Percentiles rank a stretch among this genome's conserved stretches.
Evolutionary conservation across 2,888 invertebrate species (phyloP).

Genomic region (Callyntrura guangdongensis): DNA sequence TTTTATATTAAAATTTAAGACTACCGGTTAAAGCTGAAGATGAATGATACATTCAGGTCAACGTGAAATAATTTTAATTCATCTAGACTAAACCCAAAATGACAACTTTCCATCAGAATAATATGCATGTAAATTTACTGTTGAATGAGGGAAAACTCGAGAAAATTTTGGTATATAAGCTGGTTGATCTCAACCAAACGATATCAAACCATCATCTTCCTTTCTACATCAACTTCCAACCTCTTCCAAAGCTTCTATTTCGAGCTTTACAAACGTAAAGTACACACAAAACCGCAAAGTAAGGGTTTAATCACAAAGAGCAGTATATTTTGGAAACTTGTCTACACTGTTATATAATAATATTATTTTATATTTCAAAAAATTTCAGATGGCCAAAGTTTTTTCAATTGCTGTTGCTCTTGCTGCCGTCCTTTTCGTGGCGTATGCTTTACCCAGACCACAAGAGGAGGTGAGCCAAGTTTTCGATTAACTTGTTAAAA

Average conservation of each 20-base stretch:
- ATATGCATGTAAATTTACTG: neutral
- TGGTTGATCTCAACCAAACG: neutral
- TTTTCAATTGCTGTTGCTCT: slow-evolving; percentile 70
- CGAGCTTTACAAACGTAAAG: neutral
- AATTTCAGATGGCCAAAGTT: slow-evolving; percentile 75
- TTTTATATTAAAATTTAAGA: too few species aligned
- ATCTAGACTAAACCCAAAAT: neutral
- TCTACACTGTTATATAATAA: neutral
- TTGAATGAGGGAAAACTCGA: neutral
- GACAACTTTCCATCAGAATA: neutral
- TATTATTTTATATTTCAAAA: neutral
- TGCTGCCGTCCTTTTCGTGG: slow-evolving; percentile 71
- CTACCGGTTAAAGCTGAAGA: neutral
- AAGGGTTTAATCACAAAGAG: neutral
- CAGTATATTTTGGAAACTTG: neutral
- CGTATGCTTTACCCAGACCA: slow-evolving; percentile 64
- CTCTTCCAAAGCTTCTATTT: neutral
- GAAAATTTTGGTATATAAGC: slow-evolving; percentile 29
- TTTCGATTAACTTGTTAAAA: neutral
- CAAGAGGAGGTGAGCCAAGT: neutral
- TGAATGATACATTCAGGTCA: slow-evolving; percentile 59
- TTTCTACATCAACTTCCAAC: neutral
- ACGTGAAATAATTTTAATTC: slow-evolving; percentile 30
- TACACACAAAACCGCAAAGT: neutral
- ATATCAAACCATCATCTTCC: slow-evolving; percentile 13